These are phyloP conservation scores for Metopia argyrocephala DNA, from an alignment of 2,888 invertebrate genomes.

Conservation along the genomic window DNA sequence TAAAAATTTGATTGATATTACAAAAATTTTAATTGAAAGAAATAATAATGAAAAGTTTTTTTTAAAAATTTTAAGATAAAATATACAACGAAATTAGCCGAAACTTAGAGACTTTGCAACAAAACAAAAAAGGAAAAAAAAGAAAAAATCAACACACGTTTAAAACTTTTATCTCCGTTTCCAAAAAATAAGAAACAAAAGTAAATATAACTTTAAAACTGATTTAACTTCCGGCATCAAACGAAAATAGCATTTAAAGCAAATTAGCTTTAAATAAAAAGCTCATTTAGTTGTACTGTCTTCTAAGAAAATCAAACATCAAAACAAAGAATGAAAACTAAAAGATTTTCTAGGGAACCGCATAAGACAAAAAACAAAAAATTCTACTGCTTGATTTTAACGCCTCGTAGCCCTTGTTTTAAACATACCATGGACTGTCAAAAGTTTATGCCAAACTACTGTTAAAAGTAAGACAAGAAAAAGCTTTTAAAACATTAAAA, in stretches of 20 bases:
- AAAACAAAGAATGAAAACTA: conserved; percentile 4
- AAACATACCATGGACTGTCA: conserved; percentile 42
- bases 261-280: conserved; percentile 62
- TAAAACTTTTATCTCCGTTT: conserved; percentile 14
- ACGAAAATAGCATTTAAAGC: conserved; percentile 58
- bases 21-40: too few species aligned
- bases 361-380: conserved; percentile 31
- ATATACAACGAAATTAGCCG: too few species aligned
- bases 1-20: too few species aligned
- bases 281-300: conserved; percentile 40
- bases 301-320: not conserved
- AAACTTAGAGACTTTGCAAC: too few species aligned
- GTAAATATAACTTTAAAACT: conserved; percentile 63
- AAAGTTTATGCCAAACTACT: conserved; percentile 49
- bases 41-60: too few species aligned
- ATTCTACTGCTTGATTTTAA: conserved; percentile 4
- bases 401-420: not conserved
- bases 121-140: not conserved
- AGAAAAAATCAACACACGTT: not conserved
- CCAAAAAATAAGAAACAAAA: conserved; percentile 58
- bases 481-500: conserved; percentile 52
- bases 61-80: too few species aligned
- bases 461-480: conserved; percentile 51
- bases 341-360: conserved; percentile 14
- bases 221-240: conserved; percentile 63